phyloP scores from a whole-genome alignment of 2,888 invertebrate genomes.

The Synergus umbraculus region DNA sequence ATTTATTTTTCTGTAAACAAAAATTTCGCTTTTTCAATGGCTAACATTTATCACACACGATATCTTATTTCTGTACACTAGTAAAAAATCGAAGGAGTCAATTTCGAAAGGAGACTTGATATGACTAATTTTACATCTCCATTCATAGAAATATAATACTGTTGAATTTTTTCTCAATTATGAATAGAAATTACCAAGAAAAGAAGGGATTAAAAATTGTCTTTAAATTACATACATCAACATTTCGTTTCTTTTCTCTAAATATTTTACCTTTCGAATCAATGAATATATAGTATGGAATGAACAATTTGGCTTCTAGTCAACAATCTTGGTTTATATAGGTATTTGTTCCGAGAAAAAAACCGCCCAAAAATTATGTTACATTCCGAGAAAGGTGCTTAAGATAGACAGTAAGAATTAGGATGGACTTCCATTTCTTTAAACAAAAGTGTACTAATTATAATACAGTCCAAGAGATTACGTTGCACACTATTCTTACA shows the following conservation, averaged over 20 bases:
- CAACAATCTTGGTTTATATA: neutral
- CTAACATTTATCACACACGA: slow-evolving; percentile 49
- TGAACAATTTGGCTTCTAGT: neutral
- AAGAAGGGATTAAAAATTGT: neutral
- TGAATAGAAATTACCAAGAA: neutral
- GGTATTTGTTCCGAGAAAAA: neutral
- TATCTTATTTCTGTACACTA: slow-evolving; percentile 57
- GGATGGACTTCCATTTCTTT: slow-evolving; percentile 45
- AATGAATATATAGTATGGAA: neutral
- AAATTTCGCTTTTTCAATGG: slow-evolving; percentile 42
- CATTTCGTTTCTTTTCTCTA: slow-evolving; percentile 19
- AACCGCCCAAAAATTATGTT: slow-evolving; percentile 51
- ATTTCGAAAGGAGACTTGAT: slow-evolving; percentile 40
- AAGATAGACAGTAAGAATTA: slow-evolving; percentile 51
- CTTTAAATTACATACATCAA: slow-evolving; percentile 19
- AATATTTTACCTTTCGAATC: neutral
- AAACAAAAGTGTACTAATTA: neutral
- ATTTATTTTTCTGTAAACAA: neutral
- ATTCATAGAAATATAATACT: slow-evolving; percentile 32
- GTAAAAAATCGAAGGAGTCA: slow-evolving; percentile 56
- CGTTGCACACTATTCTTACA: slow-evolving; percentile 46
- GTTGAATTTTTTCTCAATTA: neutral
- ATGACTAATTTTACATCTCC: slow-evolving; percentile 37
- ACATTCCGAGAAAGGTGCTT: slow-evolving; percentile 24
- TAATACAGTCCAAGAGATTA: slow-evolving; percentile 27